A percentile compares a stretch with the other conserved stretches of the same genome.
Conservation (phyloP, 2,888 invertebrate species). For the Drosophila bunnanda region DNA sequence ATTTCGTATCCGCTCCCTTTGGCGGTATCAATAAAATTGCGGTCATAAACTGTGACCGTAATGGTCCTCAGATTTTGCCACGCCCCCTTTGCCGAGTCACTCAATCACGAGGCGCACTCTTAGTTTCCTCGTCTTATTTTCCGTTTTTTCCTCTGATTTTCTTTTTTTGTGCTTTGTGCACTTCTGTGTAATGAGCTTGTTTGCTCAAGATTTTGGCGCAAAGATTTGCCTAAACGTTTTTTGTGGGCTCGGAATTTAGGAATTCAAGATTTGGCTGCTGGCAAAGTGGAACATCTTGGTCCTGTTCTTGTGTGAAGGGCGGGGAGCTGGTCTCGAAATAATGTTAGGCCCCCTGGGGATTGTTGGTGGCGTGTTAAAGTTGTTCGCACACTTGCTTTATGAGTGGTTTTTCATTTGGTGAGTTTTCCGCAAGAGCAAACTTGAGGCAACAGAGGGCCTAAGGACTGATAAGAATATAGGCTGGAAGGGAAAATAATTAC, state of each 20-base stretch:
- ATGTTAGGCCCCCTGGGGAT: constrained; percentile 26
- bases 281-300: constrained; percentile 53
- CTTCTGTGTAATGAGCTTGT: constrained; percentile 67
- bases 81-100: constrained; percentile 57
- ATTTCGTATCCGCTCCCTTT: constrained; percentile 65
- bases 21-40: constrained; percentile 79
- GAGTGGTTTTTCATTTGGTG: constrained; percentile 9
- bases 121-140: constrained; percentile 22
- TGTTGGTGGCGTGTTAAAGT: constrained; percentile 26
- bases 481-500: not conserved
- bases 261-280: constrained; percentile 16
- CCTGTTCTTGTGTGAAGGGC: constrained; percentile 18
- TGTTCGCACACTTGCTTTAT: constrained; percentile 10
- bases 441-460: not conserved
- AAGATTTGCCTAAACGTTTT: constrained; percentile 68
- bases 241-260: not conserved
- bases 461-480: not conserved
- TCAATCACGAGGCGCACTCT: constrained; percentile 69
- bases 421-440: not conserved
- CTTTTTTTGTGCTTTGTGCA: constrained; percentile 10
- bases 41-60: constrained; percentile 68
- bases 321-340: constrained; percentile 15
- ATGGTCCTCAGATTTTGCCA: constrained; percentile 30
- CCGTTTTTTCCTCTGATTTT: constrained; percentile 1
- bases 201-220: constrained; percentile 61